Conservation (phyloP, 2,888 invertebrate genomes). For the Leptopilina syphax region DNA sequence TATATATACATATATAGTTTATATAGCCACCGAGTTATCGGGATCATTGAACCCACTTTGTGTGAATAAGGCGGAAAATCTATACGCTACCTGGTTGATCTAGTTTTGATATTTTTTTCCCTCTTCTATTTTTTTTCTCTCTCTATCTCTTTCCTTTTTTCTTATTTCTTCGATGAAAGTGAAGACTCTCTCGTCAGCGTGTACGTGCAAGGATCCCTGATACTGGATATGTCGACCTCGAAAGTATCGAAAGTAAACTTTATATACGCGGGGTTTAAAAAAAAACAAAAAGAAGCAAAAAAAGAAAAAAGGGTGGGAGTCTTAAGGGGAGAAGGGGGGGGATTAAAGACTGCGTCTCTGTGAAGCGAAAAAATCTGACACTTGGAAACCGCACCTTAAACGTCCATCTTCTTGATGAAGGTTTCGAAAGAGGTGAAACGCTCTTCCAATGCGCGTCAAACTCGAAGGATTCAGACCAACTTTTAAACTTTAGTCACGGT, state of each 20-base stretch:
- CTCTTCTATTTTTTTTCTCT: too few species aligned
- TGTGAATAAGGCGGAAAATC: conserved; percentile 55
- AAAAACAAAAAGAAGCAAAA: too few species aligned
- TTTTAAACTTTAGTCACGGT: conserved; percentile 5
- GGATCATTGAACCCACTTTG: conserved; percentile 27
- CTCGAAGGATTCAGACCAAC: conserved; percentile 2
- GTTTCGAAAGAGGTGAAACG: conserved; percentile 15
- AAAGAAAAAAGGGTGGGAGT: neutral
- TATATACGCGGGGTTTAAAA: conserved; percentile 30
- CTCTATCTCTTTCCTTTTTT: too few species aligned
- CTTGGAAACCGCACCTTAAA: conserved; percentile 11
- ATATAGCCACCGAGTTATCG: neutral
- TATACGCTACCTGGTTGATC: conserved; percentile 64
- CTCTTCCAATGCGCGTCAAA: neutral
- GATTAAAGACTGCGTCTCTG: conserved; percentile 51
- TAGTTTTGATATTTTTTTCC: conserved; percentile 61
- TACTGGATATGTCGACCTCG: conserved; percentile 72
- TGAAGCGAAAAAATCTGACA: conserved; percentile 29
- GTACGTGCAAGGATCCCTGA: conserved; percentile 62
- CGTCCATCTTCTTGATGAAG: conserved; percentile 32
- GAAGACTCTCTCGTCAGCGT: conserved; percentile 70
- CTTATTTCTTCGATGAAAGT: conserved; percentile 69
- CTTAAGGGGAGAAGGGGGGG: conserved; percentile 49
- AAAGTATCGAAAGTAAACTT: conserved; percentile 76
- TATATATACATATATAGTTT: neutral